Conservation (phyloP, 2,113 vertebrate species). For the Oncorhynchus nerka region DNA sequence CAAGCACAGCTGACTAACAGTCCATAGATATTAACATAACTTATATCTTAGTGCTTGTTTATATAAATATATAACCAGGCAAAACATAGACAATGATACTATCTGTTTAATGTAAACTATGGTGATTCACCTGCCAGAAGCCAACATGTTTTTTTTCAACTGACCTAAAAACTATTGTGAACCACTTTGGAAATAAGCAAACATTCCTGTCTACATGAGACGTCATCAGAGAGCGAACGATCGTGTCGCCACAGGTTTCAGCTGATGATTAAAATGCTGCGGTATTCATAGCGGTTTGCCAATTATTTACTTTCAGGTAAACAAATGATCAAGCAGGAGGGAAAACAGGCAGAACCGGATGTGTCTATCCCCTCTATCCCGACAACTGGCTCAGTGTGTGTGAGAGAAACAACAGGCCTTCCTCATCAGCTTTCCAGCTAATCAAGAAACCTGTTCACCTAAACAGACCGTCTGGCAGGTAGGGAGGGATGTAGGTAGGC, state of each 20-base stretch:
- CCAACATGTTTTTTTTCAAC: not conserved
- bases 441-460: not conserved
- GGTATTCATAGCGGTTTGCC: conserved; percentile 50
- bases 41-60: not conserved
- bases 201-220: conserved; percentile 44
- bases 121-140: not conserved
- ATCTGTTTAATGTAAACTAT: not conserved
- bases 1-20: not conserved
- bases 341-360: conserved; percentile 65
- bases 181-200: conserved; percentile 22
- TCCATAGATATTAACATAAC: not conserved
- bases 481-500: too few species aligned
- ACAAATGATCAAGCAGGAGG: conserved; percentile 22
- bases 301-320: conserved; percentile 34
- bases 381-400: conserved; percentile 21
- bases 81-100: too few species aligned
- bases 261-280: conserved; percentile 46
- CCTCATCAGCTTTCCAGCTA: not conserved
- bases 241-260: conserved; percentile 56
- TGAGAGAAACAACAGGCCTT: not conserved
- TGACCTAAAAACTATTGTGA: conserved; percentile 22
- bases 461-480: not conserved
- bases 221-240: conserved; percentile 25
- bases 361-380: conserved; percentile 5
- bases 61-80: not conserved